Evolutionary conservation across 2,113 vertebrate genomes (phyloP), one percentile per base, ranked within the genome.

Genomic region (Alexandromys fortis): DNA sequence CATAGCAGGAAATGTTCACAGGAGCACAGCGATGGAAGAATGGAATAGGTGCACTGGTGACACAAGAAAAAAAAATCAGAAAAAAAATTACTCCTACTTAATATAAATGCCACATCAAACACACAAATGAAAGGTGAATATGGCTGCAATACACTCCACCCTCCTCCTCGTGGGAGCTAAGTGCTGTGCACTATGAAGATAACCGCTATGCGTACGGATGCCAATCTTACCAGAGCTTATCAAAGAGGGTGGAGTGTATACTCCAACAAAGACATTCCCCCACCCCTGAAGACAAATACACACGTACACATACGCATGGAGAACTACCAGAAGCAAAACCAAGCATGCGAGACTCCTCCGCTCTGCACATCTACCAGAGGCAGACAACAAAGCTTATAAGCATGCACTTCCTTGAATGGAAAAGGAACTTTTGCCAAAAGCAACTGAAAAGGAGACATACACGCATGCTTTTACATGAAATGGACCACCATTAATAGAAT

Each of bases 1-100:
- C 99, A 98, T 99, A 99, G 98, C 99, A 99, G 98, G 99, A 99
- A 98, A 99, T 99, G 98, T 99, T 99, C 98, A 99, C 98, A 92
- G 99, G 99, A 96, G 99, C 99, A 99, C 99, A 99, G 99, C 99
- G 99, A 99, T 99, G 99, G 99, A 99, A 99, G 98, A 99, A 99
- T 92, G 99, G 99, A 98, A 99, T 98, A 96, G 99, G 99, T 98
- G 99, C 99, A 99, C 98, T 99, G 99, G 99, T 99, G 98, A 99
- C 98, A 99, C 98, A 99, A 99, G 98, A 98, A 99, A 98, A 99
- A 99, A 99, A 98, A 99, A 98, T 98, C 98, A 98, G 98, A 99
- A 99, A 99, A 99, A 99, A 99, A 99, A 99, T 99, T 99, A 99
- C 98, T 99, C 99, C 98, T 99, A 98, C 98, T 98, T 98, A 99